A percentile compares a stretch with the other conserved stretches of the same genome.
Conservation (phyloP, 2,888 invertebrate species). For the Rhabditoides inermis region DNA sequence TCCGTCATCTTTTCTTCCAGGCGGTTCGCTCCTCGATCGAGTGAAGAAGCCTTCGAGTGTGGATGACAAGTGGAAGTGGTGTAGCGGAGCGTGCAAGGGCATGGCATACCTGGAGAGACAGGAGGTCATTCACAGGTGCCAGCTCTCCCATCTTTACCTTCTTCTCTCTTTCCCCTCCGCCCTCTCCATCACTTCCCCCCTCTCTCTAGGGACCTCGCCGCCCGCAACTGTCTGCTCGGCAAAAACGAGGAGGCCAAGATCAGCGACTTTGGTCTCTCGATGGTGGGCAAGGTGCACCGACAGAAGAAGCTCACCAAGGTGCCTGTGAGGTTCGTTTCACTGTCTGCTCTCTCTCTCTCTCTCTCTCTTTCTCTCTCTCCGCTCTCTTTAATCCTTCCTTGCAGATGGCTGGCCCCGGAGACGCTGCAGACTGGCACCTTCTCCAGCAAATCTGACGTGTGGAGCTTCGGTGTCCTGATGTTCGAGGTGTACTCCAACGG, state of each 20-base stretch:
- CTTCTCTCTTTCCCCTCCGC: constrained; percentile 14
- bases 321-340: constrained; percentile 23
- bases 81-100: constrained; percentile 22
- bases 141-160: neutral
- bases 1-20: neutral
- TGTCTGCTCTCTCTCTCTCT: too few relatives aligned
- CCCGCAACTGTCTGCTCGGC: constrained; percentile 26
- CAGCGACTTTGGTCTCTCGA: constrained; percentile 36
- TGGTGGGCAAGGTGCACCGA: constrained; percentile 29
- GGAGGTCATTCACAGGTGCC: constrained; percentile 8
- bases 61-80: constrained; percentile 14
- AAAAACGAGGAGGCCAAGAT: constrained; percentile 27
- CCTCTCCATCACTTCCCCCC: constrained; percentile 21
- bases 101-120: constrained; percentile 34
- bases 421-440: constrained; percentile 25
- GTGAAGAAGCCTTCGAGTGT: constrained; percentile 2
- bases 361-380: neutral
- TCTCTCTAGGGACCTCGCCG: constrained; percentile 32
- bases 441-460: constrained; percentile 29
- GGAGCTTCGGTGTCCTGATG: constrained; percentile 31
- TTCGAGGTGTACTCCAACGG: constrained; percentile 28
- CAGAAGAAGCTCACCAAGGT: constrained; percentile 28
- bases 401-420: constrained; percentile 32
- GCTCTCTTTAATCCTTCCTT: neutral
- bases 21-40: constrained; percentile 18